Conservation (phyloP, 2,888 invertebrate species). For the Polyploca ridens region DNA sequence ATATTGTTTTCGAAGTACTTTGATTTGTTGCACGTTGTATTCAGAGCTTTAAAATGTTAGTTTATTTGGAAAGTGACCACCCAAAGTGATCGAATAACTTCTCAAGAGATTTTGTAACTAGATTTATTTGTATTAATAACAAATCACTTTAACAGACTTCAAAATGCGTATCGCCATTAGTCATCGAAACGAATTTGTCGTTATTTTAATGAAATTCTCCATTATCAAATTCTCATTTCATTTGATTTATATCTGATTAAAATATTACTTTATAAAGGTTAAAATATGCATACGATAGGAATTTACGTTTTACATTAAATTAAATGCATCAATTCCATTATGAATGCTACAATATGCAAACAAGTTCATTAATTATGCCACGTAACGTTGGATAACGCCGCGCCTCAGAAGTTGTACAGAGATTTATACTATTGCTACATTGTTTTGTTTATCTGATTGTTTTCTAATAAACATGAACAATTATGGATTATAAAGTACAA, state of each 20-base stretch:
- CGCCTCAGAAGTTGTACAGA: constrained; percentile 8
- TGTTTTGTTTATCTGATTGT: constrained; percentile 13
- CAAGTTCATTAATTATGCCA: constrained; percentile 43
- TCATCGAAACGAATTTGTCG: no score
- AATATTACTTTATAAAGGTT: no score
- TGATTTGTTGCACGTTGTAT: constrained; percentile 2
- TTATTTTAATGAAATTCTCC: no score
- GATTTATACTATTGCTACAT: constrained; percentile 4
- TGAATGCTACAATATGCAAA: constrained; percentile 40
- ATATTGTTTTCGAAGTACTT: constrained; percentile 1
- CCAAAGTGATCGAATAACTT: neutral
- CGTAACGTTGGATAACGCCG: neutral
- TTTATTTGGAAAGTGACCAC: neutral
- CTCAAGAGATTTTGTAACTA: no score
- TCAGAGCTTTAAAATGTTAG: neutral
- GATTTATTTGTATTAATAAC: no score
- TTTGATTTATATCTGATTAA: no score
- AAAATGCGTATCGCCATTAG: no score
- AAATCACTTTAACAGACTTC: no score
- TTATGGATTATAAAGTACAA: neutral
- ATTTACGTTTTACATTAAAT: constrained; percentile 28
- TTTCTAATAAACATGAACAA: neutral
- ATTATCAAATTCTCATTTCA: no score
- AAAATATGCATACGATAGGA: neutral
- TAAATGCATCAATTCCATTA: constrained; percentile 41